Conservation (phyloP, 1,140 invertebrate species). For the Saccostrea glomerata region DNA sequence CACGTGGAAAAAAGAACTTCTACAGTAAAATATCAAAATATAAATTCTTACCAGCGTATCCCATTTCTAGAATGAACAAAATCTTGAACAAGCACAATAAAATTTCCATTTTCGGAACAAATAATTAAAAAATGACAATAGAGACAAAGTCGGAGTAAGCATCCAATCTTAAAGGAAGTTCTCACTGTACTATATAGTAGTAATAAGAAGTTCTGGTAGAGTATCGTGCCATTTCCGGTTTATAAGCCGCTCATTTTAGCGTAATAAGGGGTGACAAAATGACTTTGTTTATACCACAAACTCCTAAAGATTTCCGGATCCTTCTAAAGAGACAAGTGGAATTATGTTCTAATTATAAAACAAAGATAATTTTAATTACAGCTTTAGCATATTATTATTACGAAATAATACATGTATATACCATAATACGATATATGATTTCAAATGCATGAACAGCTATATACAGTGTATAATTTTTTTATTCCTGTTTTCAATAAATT, state of each 20-base stretch:
- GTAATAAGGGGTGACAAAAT: conserved; percentile 19
- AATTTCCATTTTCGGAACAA: neutral
- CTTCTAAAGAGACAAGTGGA: neutral
- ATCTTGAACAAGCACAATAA: neutral
- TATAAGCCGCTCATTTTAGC: neutral
- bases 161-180: neutral
- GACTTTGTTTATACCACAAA: conserved; percentile 14
- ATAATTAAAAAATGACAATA: neutral
- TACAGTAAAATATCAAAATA: too few relatives aligned
- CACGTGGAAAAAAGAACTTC: too few relatives aligned
- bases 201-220: neutral
- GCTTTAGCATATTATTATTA: too few relatives aligned
- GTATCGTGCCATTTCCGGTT: conserved; percentile 15
- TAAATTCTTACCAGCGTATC: neutral
- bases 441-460: too few relatives aligned
- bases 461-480: too few relatives aligned
- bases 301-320: conserved; percentile 2
- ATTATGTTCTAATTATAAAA: neutral
- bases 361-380: too few relatives aligned
- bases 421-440: too few relatives aligned
- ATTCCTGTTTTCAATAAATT: too few relatives aligned
- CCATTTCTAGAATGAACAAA: neutral
- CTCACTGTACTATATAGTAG: neutral
- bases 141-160: neutral
- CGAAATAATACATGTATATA: too few relatives aligned